phyloP scores from a whole-genome alignment of 2,113 vertebrate genomes.

The Rhea americana region DNA sequence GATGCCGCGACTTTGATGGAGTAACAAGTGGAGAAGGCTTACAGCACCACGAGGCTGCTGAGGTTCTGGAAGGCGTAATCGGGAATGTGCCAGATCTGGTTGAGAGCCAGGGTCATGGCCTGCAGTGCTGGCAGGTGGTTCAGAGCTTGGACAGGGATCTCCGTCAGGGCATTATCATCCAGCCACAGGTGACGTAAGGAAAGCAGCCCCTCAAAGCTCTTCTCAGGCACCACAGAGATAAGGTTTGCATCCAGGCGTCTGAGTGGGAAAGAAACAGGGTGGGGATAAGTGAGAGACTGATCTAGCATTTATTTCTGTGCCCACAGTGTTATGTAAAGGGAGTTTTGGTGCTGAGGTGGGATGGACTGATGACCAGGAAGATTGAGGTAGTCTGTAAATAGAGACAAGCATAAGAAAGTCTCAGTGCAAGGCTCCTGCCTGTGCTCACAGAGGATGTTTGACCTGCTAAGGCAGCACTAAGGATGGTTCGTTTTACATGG shows the following conservation, averaged over 20 bases:
- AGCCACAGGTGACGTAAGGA: conserved; percentile 94
- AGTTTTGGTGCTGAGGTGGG: not conserved
- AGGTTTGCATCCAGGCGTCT: conserved; percentile 96
- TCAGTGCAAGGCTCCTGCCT: not conserved
- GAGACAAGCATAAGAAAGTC: not conserved
- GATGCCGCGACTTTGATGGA: fast-evolving
- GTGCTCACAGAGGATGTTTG: not conserved
- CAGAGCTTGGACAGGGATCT: conserved; percentile 90
- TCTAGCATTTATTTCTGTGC: not conserved
- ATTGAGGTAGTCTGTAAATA: not conserved
- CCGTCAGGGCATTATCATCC: conserved; percentile 90
- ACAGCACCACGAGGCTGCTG: conserved; percentile 93
- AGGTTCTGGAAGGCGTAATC: conserved; percentile 93
- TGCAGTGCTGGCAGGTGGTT: conserved; percentile 86
- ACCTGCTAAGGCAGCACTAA: fast-evolving
- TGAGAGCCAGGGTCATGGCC: conserved; percentile 96
- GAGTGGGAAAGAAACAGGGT: conserved; percentile 49
- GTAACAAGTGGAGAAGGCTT: conserved; percentile 58
- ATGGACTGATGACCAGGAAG: not conserved
- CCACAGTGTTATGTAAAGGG: not conserved
- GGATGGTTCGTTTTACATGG: not conserved
- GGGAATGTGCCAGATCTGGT: conserved; percentile 89
- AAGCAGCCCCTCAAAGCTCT: conserved; percentile 86
- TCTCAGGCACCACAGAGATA: conserved; percentile 87
- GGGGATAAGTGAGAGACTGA: not conserved